These are phyloP conservation scores for Ptychoptera contaminata DNA, from an alignment of 2,888 invertebrate species.

Conservation along the genomic window DNA sequence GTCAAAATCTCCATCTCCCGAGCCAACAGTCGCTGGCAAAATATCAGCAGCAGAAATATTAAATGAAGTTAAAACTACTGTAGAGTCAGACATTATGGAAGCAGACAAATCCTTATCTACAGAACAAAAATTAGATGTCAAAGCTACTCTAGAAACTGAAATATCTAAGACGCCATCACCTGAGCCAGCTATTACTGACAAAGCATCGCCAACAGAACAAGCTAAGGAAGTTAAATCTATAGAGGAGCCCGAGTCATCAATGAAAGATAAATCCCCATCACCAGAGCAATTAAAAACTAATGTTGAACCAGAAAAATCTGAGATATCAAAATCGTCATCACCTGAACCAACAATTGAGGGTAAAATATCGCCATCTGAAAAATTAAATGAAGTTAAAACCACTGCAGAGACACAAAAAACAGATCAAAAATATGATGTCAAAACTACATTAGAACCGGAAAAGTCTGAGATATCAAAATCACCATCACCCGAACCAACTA, in stretches of 20 bases:
- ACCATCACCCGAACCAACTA: conserved; percentile 1
- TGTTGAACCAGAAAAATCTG: not conserved
- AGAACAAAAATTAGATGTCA: not conserved
- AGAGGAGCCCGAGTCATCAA: not conserved
- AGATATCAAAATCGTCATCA: not conserved
- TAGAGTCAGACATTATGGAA: not conserved
- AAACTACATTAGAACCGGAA: conserved; percentile 11
- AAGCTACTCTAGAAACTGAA: not conserved
- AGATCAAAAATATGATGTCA: conserved; percentile 9
- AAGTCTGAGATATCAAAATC: not conserved
- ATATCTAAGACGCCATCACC: not conserved
- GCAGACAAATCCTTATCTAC: not conserved
- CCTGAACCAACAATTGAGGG: not conserved
- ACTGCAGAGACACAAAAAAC: not conserved
- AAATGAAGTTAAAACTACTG: not conserved
- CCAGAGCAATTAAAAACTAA: conserved; percentile 5
- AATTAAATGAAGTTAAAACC: conserved; percentile 9
- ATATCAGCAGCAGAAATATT: not conserved
- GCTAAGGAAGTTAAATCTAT: too few species aligned
- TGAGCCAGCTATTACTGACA: too few species aligned
- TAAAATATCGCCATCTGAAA: conserved; percentile 8
- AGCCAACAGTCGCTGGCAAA: not conserved
- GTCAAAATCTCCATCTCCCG: too few species aligned
- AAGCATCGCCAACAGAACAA: not conserved
- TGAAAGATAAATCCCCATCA: too few species aligned